A percentile compares a stretch with the other conserved stretches of the same genome.
Conservation (phyloP, 1,140 invertebrate genomes). For the Drosophila mojavensis region DNA sequence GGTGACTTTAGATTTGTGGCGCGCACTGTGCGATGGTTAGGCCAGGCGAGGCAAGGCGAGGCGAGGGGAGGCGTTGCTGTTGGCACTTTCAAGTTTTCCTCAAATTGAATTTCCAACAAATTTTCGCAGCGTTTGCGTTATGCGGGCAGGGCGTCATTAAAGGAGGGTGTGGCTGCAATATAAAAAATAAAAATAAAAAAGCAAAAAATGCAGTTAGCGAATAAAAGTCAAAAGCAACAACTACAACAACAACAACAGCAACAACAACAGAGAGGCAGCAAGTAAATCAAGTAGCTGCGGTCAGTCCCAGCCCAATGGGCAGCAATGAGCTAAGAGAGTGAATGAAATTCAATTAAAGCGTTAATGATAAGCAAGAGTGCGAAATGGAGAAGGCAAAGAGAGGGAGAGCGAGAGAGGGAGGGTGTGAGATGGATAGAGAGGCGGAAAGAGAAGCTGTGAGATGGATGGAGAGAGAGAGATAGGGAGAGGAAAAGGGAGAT, state of each 20-base stretch:
- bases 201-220: conserved; percentile 25
- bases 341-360: neutral
- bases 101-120: conserved; percentile 79
- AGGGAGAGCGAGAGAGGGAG: neutral
- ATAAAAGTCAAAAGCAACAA: neutral
- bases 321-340: conserved; percentile 33
- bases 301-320: conserved; percentile 41
- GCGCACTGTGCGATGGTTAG: conserved; percentile 14
- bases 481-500: neutral
- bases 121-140: conserved; percentile 64
- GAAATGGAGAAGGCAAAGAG: neutral
- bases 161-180: neutral
- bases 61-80: conserved; percentile 34
- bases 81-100: conserved; percentile 60
- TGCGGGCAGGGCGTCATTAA: conserved; percentile 9
- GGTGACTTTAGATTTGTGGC: conserved; percentile 58
- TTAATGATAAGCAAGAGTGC: neutral
- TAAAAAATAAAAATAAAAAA: conserved; percentile 6
- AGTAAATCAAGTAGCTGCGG: conserved; percentile 46
- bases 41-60: conserved; percentile 3
- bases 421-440: neutral
- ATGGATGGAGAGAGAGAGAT: neutral
- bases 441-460: neutral
- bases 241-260: conserved; percentile 21
- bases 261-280: conserved; percentile 12